Base-by-base conservation (phyloP, 2,797 vertebrate genomes). In the Poeciliopsis presidionis region DNA sequence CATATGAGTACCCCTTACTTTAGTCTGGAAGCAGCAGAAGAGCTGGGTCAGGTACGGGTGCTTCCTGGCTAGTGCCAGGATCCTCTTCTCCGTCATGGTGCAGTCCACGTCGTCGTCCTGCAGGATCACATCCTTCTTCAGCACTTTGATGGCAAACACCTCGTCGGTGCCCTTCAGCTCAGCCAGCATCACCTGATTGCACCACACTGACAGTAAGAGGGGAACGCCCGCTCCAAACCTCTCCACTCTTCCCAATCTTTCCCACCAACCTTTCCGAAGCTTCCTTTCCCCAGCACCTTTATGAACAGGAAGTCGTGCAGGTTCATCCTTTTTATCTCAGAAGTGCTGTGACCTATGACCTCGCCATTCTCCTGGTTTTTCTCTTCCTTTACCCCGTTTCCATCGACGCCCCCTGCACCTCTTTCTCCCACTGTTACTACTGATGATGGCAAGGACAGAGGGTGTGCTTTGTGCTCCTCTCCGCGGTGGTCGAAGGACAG, bases 1-100 rank as follows among this genome's bases (percentile, higher is more conserved):
- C 53, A 72, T 71, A 41, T 30, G 7, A 41, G 4, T n/a, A 43
- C 16, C 53, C 85, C 20, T 51, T 83, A 92, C 91, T 74, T 98
- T 97, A 4, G 98, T 99, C 95, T 99, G 98, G 95, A 99, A 98
- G 96, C 98, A 99, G 97, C 97, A 99, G 90, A 96, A 99, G 63
- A 99, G 97, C 90, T 99, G 97, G 2, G 98, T 99, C 87, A 99
- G 95, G 84, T 98, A 98, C 0, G 98, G 98, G 87, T 99, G 98
- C 89, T 96, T 98, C 77, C 97, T 94, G 28, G 97, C 98, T 84
- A 99, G 92, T 0, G 98, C 98, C 72, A 99, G 93, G 92, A 99
- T 98, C 83, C 98, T 96, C 91, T 99, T 99, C 91, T 99, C 98
- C 0, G 98, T 99, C 96, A 99, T 96, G 0, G 98, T 99, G 93